A percentile compares a stretch with the other conserved stretches of the same genome.
Conservation (phyloP, 2,113 vertebrate species). For the Misgurnus mizolepis region DNA sequence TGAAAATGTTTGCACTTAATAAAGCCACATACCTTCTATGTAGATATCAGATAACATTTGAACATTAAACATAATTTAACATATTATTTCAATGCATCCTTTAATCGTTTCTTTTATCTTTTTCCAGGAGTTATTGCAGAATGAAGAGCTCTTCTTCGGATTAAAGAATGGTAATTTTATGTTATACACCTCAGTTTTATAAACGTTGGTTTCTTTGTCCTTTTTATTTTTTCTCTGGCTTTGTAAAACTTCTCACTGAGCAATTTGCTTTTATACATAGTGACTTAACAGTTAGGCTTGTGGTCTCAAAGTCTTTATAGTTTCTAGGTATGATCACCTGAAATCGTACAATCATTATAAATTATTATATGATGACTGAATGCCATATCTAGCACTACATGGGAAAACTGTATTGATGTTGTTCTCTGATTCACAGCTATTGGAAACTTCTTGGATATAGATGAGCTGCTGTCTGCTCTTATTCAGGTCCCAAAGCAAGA, state of each 20-base stretch:
- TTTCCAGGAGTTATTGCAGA: conserved; percentile 81
- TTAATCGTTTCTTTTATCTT: neutral
- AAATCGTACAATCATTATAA: too few relatives aligned
- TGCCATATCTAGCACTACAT: neutral
- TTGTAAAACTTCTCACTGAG: neutral
- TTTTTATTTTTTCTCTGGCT: neutral
- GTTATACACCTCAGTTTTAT: neutral
- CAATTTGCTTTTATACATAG: neutral
- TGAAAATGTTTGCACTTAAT: too few relatives aligned
- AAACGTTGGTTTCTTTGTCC: neutral
- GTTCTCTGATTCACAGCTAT: conserved; percentile 80
- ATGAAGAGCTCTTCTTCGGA: conserved; percentile 91
- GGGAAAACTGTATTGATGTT: neutral
- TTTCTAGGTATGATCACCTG: too few relatives aligned
- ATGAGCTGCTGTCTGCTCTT: conserved; percentile 92
- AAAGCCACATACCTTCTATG: too few relatives aligned
- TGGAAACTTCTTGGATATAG: conserved; percentile 91
- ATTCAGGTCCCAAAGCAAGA: conserved; percentile 96
- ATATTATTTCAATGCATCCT: too few relatives aligned
- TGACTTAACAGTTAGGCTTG: too few relatives aligned
- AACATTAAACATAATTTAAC: too few relatives aligned
- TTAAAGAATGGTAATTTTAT: conserved; percentile 83
- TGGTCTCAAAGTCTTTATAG: neutral
- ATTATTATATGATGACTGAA: too few relatives aligned
- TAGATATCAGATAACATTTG: too few relatives aligned